Evolutionary conservation across 1,140 invertebrate species (phyloP), one percentile per base, ranked within the genome.

Genomic region (Papilio aristodemus): DNA sequence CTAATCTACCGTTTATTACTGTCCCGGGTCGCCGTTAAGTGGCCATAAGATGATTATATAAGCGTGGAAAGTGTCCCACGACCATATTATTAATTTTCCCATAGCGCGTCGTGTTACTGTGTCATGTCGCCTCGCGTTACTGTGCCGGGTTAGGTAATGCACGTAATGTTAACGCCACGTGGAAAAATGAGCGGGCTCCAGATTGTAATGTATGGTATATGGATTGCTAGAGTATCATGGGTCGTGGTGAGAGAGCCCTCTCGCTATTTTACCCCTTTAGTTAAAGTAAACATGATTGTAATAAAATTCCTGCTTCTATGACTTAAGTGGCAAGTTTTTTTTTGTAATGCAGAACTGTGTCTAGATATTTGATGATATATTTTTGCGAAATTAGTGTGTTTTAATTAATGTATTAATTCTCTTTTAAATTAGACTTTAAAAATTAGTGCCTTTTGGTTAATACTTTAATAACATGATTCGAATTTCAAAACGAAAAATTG

Each of bases 21-120:
- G 32, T 38, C 14, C 32, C 4, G 59, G n/a, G 32, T 38, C 59
- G 59, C 36, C 10, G 11, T 62, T 62, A 37, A 37, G 36, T 62
- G 59, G 36, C 36, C 59, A 37, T 62, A 58, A 58, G 39, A 22
- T 25, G 43, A 41, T 46, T 66, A 43, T 11, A 14, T 66, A 66
- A 66, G 22, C 41, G 63, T 66, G 63, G 63, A 66, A 66, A 66
- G 63, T 50, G 63, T 66, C 36, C 41, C 63, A 50, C 43, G 63
- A 36, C 43, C 13, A 25, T 27, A 66, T 66, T 66, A 66, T 36
- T 66, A 66, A 66, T 66, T 66, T 66, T 66, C 63, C 63, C 63
- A 66, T 66, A 66, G 63, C 32, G 63, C 9, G 9, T 66, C 39
- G 63, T 66, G 63, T 66, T 32, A 66, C 41, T 50, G 41, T 50